Conservation (phyloP, 2,113 vertebrate genomes). For the cat (Felis catus) region F.catus_Fca126_mat1.0 CM031415.1:170352001-170352500, state of each 20-base stretch:
- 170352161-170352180: slow-evolving; percentile 58
- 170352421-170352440: slow-evolving; percentile 11
- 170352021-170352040: slow-evolving; percentile 34
- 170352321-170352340: background rate
- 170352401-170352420: slow-evolving; percentile 10
- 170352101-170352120: slow-evolving; percentile 47
- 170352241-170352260: slow-evolving; percentile 3
- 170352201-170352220: slow-evolving; percentile 60
- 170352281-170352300: background rate
- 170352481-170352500: background rate
- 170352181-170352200: slow-evolving; percentile 58
- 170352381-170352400: background rate
- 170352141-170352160: slow-evolving; percentile 62
- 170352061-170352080: background rate
- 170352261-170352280: background rate
- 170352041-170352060: background rate
- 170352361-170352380: background rate
- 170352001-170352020: background rate
- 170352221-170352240: slow-evolving; percentile 65
- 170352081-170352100: background rate
- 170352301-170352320: slow-evolving; percentile 39
- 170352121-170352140: slow-evolving; percentile 28
- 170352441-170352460: background rate
- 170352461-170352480: background rate
- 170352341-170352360: background rate